A percentile compares a stretch with the other conserved stretches of the same genome.
These are phyloP conservation scores for Drosophila novamexicana DNA, from an alignment of 1,140 invertebrate species.

Conservation along the genomic window DNA sequence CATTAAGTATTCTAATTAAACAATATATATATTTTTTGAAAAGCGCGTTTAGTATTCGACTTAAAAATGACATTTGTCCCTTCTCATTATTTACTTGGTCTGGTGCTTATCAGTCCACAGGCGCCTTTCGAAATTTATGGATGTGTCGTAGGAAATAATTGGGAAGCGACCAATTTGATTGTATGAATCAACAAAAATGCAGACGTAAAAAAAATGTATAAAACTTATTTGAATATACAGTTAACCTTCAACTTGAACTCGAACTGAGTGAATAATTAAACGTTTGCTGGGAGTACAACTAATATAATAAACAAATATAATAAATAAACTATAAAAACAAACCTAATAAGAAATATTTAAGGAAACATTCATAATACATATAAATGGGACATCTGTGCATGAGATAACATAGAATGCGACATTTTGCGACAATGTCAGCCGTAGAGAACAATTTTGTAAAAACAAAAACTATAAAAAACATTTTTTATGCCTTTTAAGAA, in stretches of 20 bases:
- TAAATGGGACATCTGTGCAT: too few relatives aligned
- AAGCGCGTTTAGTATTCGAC: background rate
- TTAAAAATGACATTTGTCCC: background rate
- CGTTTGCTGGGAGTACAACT: background rate
- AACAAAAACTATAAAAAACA: too few relatives aligned
- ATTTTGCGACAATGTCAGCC: too few relatives aligned
- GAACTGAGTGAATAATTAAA: background rate
- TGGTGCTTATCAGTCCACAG: background rate
- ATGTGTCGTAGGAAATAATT: background rate
- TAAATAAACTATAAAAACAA: background rate
- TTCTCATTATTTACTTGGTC: background rate
- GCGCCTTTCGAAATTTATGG: background rate
- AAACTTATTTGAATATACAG: background rate
- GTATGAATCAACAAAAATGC: constrained; percentile 15
- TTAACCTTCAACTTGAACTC: constrained; percentile 21
- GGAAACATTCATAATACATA: background rate
- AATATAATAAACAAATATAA: background rate
- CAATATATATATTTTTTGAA: background rate
- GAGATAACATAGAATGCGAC: too few relatives aligned
- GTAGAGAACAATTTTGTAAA: too few relatives aligned
- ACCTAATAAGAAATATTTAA: background rate
- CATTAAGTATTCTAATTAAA: background rate
- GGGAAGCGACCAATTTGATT: constrained; percentile 1
- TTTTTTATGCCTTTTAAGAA: too few relatives aligned
- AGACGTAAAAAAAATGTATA: background rate